A percentile compares a stretch with the other conserved stretches of the same genome.
phyloP scores from a whole-genome alignment of 2,888 invertebrate genomes.

The Rhopalosiphum nymphaeae region DNA sequence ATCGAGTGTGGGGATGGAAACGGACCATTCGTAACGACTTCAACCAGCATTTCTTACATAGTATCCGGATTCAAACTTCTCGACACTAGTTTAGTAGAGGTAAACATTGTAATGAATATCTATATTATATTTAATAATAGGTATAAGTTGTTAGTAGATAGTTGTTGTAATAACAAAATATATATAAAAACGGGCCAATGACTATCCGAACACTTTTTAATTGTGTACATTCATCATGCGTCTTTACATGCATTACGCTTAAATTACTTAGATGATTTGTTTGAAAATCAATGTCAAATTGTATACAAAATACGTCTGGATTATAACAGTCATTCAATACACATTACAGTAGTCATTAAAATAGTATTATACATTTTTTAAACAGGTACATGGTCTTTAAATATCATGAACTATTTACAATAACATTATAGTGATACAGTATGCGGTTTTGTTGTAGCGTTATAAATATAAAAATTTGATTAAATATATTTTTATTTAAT shows the following conservation, averaged over 20 bases:
- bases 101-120: conserved; percentile 52
- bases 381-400: background rate
- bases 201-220: background rate
- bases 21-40: conserved; percentile 42
- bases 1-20: conserved; percentile 69
- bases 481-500: background rate
- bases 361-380: background rate
- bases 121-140: background rate
- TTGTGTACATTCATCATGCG: background rate
- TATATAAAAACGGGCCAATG: background rate
- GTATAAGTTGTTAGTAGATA: background rate
- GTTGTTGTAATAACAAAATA: background rate
- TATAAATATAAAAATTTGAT: background rate
- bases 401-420: background rate
- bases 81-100: conserved; percentile 69
- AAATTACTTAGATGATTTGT: background rate
- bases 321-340: background rate
- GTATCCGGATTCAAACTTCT: conserved; percentile 71
- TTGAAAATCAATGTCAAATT: background rate
- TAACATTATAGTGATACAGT: background rate
- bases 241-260: background rate
- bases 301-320: background rate
- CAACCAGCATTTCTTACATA: conserved; percentile 68
- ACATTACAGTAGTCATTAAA: conserved; percentile 3
- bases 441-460: background rate